A percentile compares a stretch with the other conserved stretches of the same genome.
These are phyloP conservation scores for Melitaea cinxia DNA, from an alignment of 1,140 invertebrate species.

Conservation along the genomic window DNA sequence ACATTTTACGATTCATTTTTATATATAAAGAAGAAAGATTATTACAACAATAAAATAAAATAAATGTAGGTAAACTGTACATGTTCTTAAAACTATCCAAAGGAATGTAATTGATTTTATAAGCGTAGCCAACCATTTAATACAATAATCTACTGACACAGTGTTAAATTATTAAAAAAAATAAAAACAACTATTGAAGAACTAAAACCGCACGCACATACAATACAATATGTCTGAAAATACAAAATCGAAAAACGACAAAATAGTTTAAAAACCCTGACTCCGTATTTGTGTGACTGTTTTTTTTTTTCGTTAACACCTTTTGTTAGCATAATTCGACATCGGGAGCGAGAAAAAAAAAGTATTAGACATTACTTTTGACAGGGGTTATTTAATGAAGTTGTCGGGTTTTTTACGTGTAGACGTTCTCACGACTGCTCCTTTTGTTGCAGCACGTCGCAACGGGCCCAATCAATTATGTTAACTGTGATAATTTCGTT, in stretches of 20 bases:
- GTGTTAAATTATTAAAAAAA: too few relatives aligned
- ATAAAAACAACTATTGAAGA: background rate
- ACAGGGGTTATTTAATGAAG: slow-evolving; percentile 81
- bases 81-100: too few relatives aligned
- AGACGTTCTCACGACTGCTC: slow-evolving; percentile 63
- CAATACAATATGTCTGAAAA: background rate
- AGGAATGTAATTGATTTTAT: too few relatives aligned
- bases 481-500: slow-evolving; percentile 77
- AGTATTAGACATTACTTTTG: slow-evolving; percentile 77
- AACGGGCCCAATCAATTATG: slow-evolving; percentile 76
- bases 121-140: too few relatives aligned
- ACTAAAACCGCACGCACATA: background rate
- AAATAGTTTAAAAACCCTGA: slow-evolving; percentile 59
- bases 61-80: too few relatives aligned
- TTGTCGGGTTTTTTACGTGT: slow-evolving; percentile 64
- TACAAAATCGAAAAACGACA: slow-evolving; percentile 35
- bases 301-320: slow-evolving; percentile 80
- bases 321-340: slow-evolving; percentile 80
- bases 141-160: too few relatives aligned
- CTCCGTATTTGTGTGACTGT: slow-evolving; percentile 52
- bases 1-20: too few relatives aligned
- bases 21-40: too few relatives aligned
- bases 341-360: slow-evolving; percentile 78
- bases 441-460: slow-evolving; percentile 74
- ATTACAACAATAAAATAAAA: too few relatives aligned